phyloP scores from a whole-genome alignment of 2,888 invertebrate genomes.

The Tortricodes alternella region DNA sequence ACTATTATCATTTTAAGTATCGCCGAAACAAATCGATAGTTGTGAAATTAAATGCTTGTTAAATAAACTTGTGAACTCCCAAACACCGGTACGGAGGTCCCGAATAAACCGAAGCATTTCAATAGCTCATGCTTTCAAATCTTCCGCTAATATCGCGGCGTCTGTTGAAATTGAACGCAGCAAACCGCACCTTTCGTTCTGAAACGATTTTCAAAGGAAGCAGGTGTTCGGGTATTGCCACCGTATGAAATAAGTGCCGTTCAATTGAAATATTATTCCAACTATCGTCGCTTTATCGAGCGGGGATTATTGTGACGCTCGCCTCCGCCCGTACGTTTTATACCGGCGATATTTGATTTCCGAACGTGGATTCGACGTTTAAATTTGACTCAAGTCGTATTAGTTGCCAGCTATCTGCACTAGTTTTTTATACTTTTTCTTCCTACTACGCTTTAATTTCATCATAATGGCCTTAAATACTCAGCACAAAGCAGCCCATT shows the following conservation, averaged over 20 bases:
- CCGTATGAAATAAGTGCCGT: constrained; percentile 53
- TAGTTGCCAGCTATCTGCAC: background rate
- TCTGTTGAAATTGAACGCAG: constrained; percentile 46
- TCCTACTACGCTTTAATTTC: too few relatives aligned
- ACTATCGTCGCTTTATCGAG: constrained; percentile 50
- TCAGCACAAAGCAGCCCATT: too few relatives aligned
- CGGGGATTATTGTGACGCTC: constrained; percentile 45
- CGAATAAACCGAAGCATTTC: background rate
- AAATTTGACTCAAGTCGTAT: constrained; percentile 13
- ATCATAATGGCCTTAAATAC: too few relatives aligned
- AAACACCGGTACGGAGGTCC: background rate
- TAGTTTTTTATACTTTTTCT: too few relatives aligned
- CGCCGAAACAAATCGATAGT: too few relatives aligned
- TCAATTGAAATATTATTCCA: constrained; percentile 62
- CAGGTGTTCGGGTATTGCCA: constrained; percentile 50
- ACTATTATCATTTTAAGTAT: too few relatives aligned
- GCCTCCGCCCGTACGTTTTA: constrained; percentile 11
- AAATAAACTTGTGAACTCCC: background rate
- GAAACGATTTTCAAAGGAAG: constrained; percentile 48
- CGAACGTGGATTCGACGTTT: constrained; percentile 17
- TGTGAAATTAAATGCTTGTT: background rate
- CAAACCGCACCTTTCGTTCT: constrained; percentile 39
- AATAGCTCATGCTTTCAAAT: constrained; percentile 28
- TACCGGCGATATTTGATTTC: constrained; percentile 26
- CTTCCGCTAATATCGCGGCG: constrained; percentile 30